A percentile compares a stretch with the other conserved stretches of the same genome.
These are phyloP conservation scores for Diglossa cyanea DNA, from an alignment of 2,797 vertebrate genomes.

Conservation along the genomic window DNA sequence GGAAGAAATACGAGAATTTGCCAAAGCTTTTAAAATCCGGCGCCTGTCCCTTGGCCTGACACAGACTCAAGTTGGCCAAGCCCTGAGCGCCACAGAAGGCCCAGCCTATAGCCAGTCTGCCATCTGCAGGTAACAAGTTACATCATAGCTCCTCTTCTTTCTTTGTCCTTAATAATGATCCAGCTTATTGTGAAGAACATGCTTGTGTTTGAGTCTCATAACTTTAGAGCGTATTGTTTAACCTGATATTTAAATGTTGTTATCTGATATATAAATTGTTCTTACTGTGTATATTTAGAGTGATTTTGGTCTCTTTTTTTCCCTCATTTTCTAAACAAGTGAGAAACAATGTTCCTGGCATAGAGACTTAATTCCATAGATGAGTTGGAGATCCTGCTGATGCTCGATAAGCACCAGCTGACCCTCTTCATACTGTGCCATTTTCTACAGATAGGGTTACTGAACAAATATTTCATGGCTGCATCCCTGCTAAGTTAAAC, in stretches of 20 bases:
- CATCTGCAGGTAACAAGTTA: conserved; percentile 95
- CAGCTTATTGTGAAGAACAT: neutral
- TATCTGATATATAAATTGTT: neutral
- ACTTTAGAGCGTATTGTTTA: neutral
- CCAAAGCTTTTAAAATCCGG: conserved; percentile 99
- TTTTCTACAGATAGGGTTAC: conserved; percentile 54
- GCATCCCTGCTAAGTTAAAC: conserved; percentile 45
- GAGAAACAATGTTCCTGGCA: conserved; percentile 38
- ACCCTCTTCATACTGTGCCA: conserved; percentile 60
- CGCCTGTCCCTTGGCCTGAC: conserved; percentile 98
- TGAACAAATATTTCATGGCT: conserved; percentile 53
- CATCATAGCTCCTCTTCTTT: conserved; percentile 34
- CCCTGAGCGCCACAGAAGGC: conserved; percentile 95
- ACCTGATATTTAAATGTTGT: neutral
- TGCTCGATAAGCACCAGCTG: conserved; percentile 39
- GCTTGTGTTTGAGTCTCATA: neutral
- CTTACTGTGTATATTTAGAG: neutral
- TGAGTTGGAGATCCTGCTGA: conserved; percentile 40
- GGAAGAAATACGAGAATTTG: conserved; percentile 99
- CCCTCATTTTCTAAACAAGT: conserved; percentile 6
- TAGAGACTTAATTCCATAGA: conserved; percentile 54
- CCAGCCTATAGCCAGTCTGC: conserved; percentile 99
- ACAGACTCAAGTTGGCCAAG: conserved; percentile 99
- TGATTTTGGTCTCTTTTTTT: neutral
- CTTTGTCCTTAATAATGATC: conserved; percentile 5